Evolutionary conservation across 2,888 invertebrate genomes (phyloP), one percentile per base, ranked within the genome.

Genomic region (Dioctria rufipes): DNA sequence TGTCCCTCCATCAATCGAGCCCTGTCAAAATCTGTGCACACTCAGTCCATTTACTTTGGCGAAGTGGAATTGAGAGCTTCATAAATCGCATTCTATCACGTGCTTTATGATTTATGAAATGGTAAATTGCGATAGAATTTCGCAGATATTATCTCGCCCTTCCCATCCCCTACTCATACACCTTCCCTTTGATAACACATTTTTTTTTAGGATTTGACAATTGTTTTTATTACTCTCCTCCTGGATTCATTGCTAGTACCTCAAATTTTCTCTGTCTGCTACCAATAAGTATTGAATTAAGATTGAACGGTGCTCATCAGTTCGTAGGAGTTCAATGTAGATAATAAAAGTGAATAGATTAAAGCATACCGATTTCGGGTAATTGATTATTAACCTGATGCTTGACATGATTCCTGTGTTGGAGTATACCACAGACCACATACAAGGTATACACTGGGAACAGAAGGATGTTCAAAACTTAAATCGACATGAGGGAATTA

Each of bases 21-120:
- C 54, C 54, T 54, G 54, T 54, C 54, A 54, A 6, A 54, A 54
- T 54, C 54, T 54, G 11, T n/a, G 54, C 54, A 54, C 54, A 54
- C 54, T 8, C 54, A 54, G 54, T 54, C 54, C 54, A 54, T 54
- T 54, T 54, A 11, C 54, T 54, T 54, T 54, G 6, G 3, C 25
- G 54, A 54, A 54, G 9, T 8, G 11, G 6, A 54, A 54, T 8
- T 54, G 54, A 54, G 54, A 54, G 54, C 11, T 54, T 4, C 54
- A 54, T 54, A 54, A 54, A 54, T 54, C 54, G 54, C 54, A 54
- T 54, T 54, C 4, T 54, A 54, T 54, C 54, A 54, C 54, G 54
- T 54, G 54, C 54, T 6, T 54, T 54, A 54, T 54, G 54, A 54
- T 54, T 54, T 54, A 54, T 11, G 54, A 54, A 54, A 11, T 54